Evolutionary conservation across 1,140 invertebrate species (phyloP).

Genomic region (Hyphantria cunea): DNA sequence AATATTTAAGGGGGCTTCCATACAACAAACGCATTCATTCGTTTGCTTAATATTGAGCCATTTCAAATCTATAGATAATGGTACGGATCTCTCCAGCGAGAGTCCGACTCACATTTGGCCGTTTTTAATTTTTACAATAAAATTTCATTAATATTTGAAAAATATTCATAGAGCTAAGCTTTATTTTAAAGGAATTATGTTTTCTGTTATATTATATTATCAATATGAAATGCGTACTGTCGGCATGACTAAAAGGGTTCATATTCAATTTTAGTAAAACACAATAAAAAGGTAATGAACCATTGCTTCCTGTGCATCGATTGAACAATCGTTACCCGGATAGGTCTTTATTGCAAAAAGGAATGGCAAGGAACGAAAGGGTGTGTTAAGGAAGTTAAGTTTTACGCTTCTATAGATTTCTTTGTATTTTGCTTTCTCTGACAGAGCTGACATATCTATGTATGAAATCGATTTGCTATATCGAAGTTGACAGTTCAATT

Average conservation of each 20-base stretch:
- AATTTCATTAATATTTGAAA: no score
- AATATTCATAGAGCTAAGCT: no score
- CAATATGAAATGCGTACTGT: slow-evolving; percentile 34
- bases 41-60: no score
- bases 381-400: slow-evolving; percentile 40
- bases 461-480: slow-evolving; percentile 26
- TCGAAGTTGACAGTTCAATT: neutral
- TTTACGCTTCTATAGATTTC: slow-evolving; percentile 6
- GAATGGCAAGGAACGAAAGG: slow-evolving; percentile 48
- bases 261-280: slow-evolving; percentile 42
- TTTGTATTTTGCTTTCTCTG: slow-evolving; percentile 16
- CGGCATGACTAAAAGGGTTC: slow-evolving; percentile 55
- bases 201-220: no score
- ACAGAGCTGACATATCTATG: slow-evolving; percentile 7
- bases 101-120: no score
- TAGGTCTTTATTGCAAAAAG: slow-evolving; percentile 57
- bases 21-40: no score
- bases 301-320: slow-evolving; percentile 63
- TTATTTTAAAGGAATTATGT: no score
- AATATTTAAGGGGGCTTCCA: no score
- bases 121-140: no score
- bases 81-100: no score
- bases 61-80: no score
- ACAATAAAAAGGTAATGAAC: slow-evolving; percentile 61
- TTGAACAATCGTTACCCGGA: slow-evolving; percentile 72